These are phyloP conservation scores for Leistus spinibarbis DNA, from an alignment of 2,888 invertebrate species.

Conservation along the genomic window DNA sequence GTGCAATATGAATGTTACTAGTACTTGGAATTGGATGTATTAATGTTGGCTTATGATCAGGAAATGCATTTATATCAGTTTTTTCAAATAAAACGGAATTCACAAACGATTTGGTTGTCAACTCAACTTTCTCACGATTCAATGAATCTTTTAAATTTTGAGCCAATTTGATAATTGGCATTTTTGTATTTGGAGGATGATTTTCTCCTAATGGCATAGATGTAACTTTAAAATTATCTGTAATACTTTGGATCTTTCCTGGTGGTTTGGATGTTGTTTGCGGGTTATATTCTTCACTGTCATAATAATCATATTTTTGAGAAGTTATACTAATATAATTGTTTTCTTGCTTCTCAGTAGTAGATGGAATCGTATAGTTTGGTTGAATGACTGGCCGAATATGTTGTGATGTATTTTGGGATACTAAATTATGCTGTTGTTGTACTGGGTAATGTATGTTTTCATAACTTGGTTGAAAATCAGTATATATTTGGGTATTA, in stretches of 20 bases:
- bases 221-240: conserved; percentile 48
- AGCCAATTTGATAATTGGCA: conserved; percentile 50
- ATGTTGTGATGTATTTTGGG: neutral
- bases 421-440: neutral
- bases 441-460: neutral
- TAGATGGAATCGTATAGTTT: neutral
- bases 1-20: conserved; percentile 68
- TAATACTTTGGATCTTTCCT: conserved; percentile 13
- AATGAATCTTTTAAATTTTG: conserved; percentile 55
- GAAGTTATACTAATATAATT: conserved; percentile 33
- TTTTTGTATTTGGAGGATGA: conserved; percentile 44
- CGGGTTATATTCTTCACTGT: conserved; percentile 13
- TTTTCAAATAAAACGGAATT: conserved; percentile 10
- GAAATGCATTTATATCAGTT: neutral
- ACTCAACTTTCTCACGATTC: conserved; percentile 53
- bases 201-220: conserved; percentile 57
- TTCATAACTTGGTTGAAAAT: neutral
- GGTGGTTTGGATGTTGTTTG: conserved; percentile 28
- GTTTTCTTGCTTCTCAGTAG: conserved; percentile 29
- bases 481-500: neutral
- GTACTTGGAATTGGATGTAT: conserved; percentile 60
- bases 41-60: conserved; percentile 47
- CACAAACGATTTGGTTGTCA: conserved; percentile 46
- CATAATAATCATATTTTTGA: conserved; percentile 23
- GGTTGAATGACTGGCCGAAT: neutral